Evolutionary conservation across 1,140 invertebrate genomes (phyloP), one percentile per base, ranked within the genome.

Genomic region (Drosophila ironensis): DNA sequence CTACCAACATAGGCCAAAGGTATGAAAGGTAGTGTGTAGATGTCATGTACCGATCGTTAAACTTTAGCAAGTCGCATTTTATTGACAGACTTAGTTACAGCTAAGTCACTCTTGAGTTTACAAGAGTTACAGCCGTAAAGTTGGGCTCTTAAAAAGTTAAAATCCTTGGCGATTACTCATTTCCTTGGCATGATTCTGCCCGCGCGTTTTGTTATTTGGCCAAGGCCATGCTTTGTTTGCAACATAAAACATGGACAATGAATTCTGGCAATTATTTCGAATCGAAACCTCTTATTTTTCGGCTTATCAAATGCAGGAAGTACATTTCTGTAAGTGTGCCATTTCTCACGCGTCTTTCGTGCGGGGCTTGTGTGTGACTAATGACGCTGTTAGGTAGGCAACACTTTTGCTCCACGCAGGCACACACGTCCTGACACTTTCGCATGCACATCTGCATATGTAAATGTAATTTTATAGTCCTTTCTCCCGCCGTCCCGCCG

Each of bases 331-430:
- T 17, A 33, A 69, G 48, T 68, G 51, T 69, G 37, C 14, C 40
- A 51, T 44, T 41, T 42, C 30, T 60, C 38, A 48, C 46, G 19
- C 60, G 14, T 25, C 24, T 47, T 20, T 28, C 30, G 24, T 42
- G n/a, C n/a, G n/a, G 4, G 20, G 12, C 35, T 11, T n/a, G 52
- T 33, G 52, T 33, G 33, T 52, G 27, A 64, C 53, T 72, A 71
- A 75, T 60, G 76, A 59, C 67, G 53, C 60, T 42, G 61, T 48
- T 69, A 67, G 69, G 40, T 78, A 67, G 78, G 80, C 78, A 66
- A 82, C 78, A 71, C 72, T 70, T 78, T 77, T 66, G 56, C 4
- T 11, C 2, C 24, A 27, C 11, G n/a, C 14, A 7, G 9, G 12
- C 17, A 7, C n/a, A 9, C 5, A 24, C 19, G 14, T 20, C 17